Base-by-base conservation (phyloP, 2,113 vertebrate species). In the Acrocephalus arundinaceus region DNA sequence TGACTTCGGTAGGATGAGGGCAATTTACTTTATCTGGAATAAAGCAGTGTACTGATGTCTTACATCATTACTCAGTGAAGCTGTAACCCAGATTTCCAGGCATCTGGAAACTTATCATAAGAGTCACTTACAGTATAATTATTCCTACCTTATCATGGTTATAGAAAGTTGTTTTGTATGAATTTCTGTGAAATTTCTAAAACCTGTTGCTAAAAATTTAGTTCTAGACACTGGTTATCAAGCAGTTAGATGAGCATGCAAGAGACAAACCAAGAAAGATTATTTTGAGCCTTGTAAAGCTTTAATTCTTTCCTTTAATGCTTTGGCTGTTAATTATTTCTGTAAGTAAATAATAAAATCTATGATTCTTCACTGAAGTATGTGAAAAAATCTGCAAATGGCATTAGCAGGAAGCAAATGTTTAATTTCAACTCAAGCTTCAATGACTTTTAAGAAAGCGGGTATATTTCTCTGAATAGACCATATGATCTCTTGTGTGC, bases 61-160 rank as follows among this genome's bases (percentile, higher is more conserved):
- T 79, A 73, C 59, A 63, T 90, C 59, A 79, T 18, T 55, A 46
- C 62, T 89, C 72, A 79, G 61, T 85, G 31, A 66, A 89, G 66
- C 15, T 62, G 62, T 55, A 72, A 96, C 66, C 37, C 54, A 91
- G 59, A 84, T 93, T 93, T 75, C 17, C 51, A 86, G 68, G 65
- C 30, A 86, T 41, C 27, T 84, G 68, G 45, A 88, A 88, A 67
- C 2, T 1, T 83, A 74, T 63, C 59, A 20, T 41, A 91, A 95
- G 82, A 73, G 68, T 90, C 72, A 95, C 25, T 86, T 88, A 30
- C 59, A 93, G 41, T 88, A 59, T 75, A 93, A 95, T 75, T 95
- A 91, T 93, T 94, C 35, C 63, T 90, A 59, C 13, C 88, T 74
- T 83, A 84, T 74, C 30, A 68, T 15, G 15, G 71, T 72, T 86